Evolutionary conservation across 1,140 invertebrate species (phyloP).

Genomic region (Bombus pascuorum): DNA sequence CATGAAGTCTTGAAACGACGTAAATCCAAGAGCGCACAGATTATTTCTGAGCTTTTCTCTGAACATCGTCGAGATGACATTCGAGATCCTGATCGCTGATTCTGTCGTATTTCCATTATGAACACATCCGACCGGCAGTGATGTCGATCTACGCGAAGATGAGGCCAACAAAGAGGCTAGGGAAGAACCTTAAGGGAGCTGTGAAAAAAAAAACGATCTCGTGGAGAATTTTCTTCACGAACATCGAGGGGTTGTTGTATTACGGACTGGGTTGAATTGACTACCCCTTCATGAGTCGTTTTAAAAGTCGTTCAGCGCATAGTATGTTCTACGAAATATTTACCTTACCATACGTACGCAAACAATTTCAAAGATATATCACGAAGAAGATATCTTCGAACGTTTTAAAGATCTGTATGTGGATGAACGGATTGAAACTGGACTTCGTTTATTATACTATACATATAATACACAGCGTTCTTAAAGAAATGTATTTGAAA

Average conservation of each 20-base stretch:
- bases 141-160: not conserved
- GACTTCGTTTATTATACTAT: too few relatives aligned
- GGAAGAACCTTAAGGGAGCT: not conserved
- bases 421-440: not conserved
- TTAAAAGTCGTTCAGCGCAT: constrained; percentile 13
- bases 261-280: constrained; percentile 9
- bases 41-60: not conserved
- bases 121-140: not conserved
- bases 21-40: not conserved
- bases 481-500: too few relatives aligned
- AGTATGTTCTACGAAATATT: not conserved
- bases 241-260: constrained; percentile 5
- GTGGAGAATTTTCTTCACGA: constrained; percentile 11
- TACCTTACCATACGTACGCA: not conserved
- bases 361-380: not conserved
- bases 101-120: not conserved
- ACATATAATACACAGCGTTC: too few relatives aligned
- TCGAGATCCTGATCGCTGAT: not conserved
- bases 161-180: not conserved
- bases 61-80: not conserved
- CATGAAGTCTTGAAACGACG: not conserved
- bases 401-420: not conserved
- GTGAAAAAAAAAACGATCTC: constrained; percentile 17
- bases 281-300: constrained; percentile 11
- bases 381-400: too few relatives aligned